A percentile compares a stretch with the other conserved stretches of the same genome.
Evolutionary conservation across 1,140 invertebrate genomes (phyloP).

Genomic region (Tetragnatha versicolor): DNA sequence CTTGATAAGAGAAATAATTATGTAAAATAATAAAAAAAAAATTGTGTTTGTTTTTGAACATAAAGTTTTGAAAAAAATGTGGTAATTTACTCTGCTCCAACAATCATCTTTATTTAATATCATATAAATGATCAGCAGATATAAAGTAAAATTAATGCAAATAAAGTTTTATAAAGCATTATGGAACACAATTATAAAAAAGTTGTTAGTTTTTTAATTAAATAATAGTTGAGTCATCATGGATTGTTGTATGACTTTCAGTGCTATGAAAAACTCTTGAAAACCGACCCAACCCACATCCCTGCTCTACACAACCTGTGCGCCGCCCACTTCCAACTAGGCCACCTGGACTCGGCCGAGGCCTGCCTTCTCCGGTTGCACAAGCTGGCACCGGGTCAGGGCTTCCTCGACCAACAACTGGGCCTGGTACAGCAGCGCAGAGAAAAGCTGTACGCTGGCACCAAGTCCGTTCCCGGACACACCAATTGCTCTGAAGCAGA

Average conservation of each 20-base stretch:
- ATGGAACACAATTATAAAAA: background rate
- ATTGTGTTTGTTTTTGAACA: too few relatives aligned
- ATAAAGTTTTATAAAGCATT: background rate
- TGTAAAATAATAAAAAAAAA: too few relatives aligned
- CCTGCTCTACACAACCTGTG: constrained; percentile 95
- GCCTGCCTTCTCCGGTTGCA: constrained; percentile 82
- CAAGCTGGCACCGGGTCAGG: constrained; percentile 78
- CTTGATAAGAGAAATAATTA: too few relatives aligned
- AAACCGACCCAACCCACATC: constrained; percentile 86
- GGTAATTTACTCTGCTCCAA: background rate
- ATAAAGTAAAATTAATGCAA: background rate
- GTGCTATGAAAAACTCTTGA: constrained; percentile 88
- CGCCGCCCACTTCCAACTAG: constrained; percentile 93
- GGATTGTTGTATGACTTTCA: constrained; percentile 67
- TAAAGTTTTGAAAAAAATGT: background rate
- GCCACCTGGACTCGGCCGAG: constrained; percentile 80
- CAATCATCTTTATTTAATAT: background rate
- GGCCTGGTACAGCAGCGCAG: constrained; percentile 72
- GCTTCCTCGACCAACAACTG: constrained; percentile 88
- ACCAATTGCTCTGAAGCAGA: background rate
- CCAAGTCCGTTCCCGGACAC: background rate
- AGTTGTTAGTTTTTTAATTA: background rate
- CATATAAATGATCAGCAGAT: background rate
- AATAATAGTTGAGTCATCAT: background rate
- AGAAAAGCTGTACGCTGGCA: background rate